Evolutionary conservation across 2,113 vertebrate species (phyloP), one percentile per base, ranked within the genome.

Genomic region (Lophochroa leadbeateri): DNA sequence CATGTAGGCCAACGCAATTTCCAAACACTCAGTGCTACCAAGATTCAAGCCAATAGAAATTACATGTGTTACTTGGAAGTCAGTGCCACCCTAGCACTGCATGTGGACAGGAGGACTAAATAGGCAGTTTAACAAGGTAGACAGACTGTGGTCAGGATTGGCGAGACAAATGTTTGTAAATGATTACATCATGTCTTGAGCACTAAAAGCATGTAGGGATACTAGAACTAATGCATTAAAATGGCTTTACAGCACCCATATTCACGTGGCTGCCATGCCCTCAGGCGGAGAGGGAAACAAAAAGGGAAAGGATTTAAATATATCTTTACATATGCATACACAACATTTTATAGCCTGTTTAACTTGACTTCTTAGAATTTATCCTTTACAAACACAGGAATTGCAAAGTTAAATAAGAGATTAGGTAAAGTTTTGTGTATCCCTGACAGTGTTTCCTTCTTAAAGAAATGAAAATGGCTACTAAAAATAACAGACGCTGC

Each of bases 101-200:
- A 16, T 69, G 49, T 35, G 37, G 63, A 75, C 33, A 69, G 74
- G 65, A 72, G 70, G 70, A 76, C 83, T 83, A 92, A 90, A 90
- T 41, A 88, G 83, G n/a, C 31, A 71, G 5, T 46, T 63, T 82
- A 43, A 57, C 41, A 69, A 72, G 52, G 72, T 76, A 82, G 81
- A 69, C 72, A 84, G 86, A 55, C 63, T 89, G 74, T 43, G 77
- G 91, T 82, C 78, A 94, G 70, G 25, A 92, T 13, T 87, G 86
- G 70, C 7, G 1, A 86, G 95, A 91, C 86, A 76, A 76, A 61
- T 75, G 37, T 91, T 94, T 86, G 81, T 46, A 76, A 70, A 82
- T 58, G 13, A 91, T 92, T 92, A 70, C 67, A 65, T 95, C 78
- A 89, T 69, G 74, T 89, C 86, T 80, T 91, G 35, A 92, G 53